Base-by-base conservation (phyloP, 2,888 invertebrate species). In the Sminthurides aquaticus region DNA sequence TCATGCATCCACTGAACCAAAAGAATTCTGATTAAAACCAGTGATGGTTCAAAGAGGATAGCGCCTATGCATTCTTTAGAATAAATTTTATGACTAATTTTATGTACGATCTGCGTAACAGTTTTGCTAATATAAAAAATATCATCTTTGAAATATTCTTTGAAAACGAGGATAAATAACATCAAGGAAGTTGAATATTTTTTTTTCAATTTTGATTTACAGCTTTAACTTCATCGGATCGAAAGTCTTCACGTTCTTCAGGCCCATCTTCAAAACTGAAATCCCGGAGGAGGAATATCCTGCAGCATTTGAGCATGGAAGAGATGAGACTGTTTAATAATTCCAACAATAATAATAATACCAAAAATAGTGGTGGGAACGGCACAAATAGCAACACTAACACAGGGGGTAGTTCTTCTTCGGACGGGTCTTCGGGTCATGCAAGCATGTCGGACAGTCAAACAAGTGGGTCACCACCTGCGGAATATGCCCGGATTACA, bases 361-460 rank as follows among this genome's bases (percentile, higher is more conserved):
- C 66, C 48, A 54, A n/a, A 27, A 54, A 54, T 26, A 56, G 48
- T 29, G 57, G 59, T 8, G 54, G 58, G 28, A 62, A 57, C 26
- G 29, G 22, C 22, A 29, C 60, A 56, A 66, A 65, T 67, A 68
- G 63, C 2, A 70, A 65, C 28, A 71, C 71, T 57, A 73, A 71
- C 11, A 70, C 69, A 24, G 70, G 70, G 20, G 78, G 79, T 27
- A 90, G 90, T 79, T 91, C 91, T 24, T 91, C 91, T 1, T 91
- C 91, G 76, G 91, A 91, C 62, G 78, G 91, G 43, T 91, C 91
- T n/a, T 92, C 92, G 1, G 92, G 92, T 0, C 92, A 92, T 79
- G 92, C 92, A 5, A 91, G 90, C 75, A 92, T 92, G 91, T 91
- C 91, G n/a, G 91, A 92, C 78, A 90, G 90, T 60, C 90, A 90